Evolutionary conservation across 2,797 vertebrate species (phyloP), one percentile per base, ranked within the genome.

Genomic region (Steatocranus sp.): DNA sequence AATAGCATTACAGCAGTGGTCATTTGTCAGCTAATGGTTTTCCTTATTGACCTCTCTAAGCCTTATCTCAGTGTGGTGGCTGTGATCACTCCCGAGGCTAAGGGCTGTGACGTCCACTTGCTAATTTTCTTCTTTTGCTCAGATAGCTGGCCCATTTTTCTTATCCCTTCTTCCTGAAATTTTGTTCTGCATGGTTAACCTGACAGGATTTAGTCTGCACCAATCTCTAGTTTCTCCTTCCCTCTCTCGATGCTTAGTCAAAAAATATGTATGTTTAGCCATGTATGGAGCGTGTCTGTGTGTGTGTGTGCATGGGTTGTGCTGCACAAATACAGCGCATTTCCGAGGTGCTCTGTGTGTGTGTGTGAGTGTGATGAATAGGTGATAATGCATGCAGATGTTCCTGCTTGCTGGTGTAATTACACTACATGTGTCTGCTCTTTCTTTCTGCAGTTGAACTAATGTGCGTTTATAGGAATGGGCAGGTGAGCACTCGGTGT

Each of bases 21-120:
- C 87, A 89, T 94, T 94, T 92, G 81, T 93, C 87, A 88, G 83
- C 87, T 93, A 94, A 92, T 94, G 88, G 87, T 83, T 86, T 87
- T 87, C 79, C 81, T 91, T 83, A 92, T 92, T 92, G 92, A 93
- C 91, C 91, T 91, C 92, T 86, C 58, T 5, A 7, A 78, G 82
- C 83, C 90, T 90, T 92, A 93, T 93, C 87, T 88, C 86, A 50
- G 77, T 70, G 68, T 82, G 48, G 79, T 79, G 81, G 82, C 90
- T 89, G 81, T 90, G 87, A 93, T 91, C 87, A 76, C 78, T 84
- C 78, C 81, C 1, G 12, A 76, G 87, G 88, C 81, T 38, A 84
- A 83, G 50, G 58, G 81, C 50, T 49, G 32, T 4, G 51, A 20
- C 36, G 77, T 93, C 81, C 81, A 53, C 20, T n/a, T 6, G 18